phyloP scores from a whole-genome alignment of 1,140 invertebrate genomes.

The Bombyx mandarina region DNA sequence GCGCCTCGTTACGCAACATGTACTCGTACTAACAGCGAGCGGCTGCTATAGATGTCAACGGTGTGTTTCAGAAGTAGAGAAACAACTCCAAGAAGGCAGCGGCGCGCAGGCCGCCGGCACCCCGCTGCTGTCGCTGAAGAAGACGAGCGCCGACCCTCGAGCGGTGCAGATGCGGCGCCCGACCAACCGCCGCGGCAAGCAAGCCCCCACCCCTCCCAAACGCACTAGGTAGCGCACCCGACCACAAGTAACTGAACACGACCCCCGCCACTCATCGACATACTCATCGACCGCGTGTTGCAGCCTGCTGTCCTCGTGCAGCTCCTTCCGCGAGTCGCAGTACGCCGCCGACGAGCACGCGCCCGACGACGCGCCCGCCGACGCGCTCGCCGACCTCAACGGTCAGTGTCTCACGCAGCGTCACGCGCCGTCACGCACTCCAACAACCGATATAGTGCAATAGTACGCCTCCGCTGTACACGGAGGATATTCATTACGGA shows the following conservation, averaged over 20 bases:
- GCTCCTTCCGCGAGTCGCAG: conserved; percentile 84
- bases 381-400: conserved; percentile 77
- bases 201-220: conserved; percentile 95
- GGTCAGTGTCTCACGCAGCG: conserved; percentile 62
- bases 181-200: conserved; percentile 91
- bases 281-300: conserved; percentile 21
- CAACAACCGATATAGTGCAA: conserved; percentile 2
- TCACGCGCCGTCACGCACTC: conserved; percentile 4
- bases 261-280: not conserved
- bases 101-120: conserved; percentile 69
- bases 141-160: conserved; percentile 16
- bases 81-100: conserved; percentile 69
- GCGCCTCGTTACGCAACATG: not conserved
- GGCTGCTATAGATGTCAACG: not conserved
- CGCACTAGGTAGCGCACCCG: conserved; percentile 81
- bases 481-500: no score
- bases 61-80: conserved; percentile 48
- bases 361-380: conserved; percentile 44
- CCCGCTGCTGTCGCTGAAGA: conserved; percentile 77
- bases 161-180: conserved; percentile 87
- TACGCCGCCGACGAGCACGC: conserved; percentile 62
- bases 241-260: no score
- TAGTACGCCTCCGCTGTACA: no score
- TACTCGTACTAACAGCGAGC: no score
- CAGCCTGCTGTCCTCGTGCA: conserved; percentile 86